Evolutionary conservation across 2,113 vertebrate genomes (phyloP).

Genomic region (Rana temporaria): DNA sequence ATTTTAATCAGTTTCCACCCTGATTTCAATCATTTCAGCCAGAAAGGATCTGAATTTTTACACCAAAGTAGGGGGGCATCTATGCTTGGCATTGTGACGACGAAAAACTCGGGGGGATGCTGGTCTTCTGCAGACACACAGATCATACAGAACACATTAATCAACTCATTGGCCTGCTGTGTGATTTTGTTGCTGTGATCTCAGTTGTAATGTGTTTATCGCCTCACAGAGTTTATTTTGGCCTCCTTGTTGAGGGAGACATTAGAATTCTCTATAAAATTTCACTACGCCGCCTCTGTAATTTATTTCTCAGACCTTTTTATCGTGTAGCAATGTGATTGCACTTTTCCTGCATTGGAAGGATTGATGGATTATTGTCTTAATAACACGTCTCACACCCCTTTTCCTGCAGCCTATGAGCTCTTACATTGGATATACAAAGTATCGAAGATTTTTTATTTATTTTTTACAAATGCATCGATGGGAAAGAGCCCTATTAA

Average conservation of each 20-base stretch:
- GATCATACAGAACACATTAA: background rate
- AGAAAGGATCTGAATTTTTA: too few relatives aligned
- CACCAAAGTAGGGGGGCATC: too few relatives aligned
- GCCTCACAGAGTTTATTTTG: constrained; percentile 19
- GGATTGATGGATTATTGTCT: background rate
- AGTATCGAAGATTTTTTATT: background rate
- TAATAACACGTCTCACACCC: background rate
- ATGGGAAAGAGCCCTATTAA: too few relatives aligned
- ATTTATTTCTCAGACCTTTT: constrained; percentile 44
- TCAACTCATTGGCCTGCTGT: background rate
- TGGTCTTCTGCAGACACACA: too few relatives aligned
- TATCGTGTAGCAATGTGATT: background rate
- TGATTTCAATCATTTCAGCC: too few relatives aligned
- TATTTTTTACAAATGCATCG: too few relatives aligned
- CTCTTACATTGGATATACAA: too few relatives aligned
- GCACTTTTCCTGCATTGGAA: constrained; percentile 1
- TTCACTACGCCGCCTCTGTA: background rate
- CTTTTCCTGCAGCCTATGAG: background rate
- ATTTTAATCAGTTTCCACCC: too few relatives aligned
- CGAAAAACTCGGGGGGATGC: too few relatives aligned
- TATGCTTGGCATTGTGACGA: too few relatives aligned
- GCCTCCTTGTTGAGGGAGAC: background rate
- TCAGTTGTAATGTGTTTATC: constrained; percentile 33
- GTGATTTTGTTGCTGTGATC: background rate
- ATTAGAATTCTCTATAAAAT: constrained; percentile 6